A percentile compares a stretch with the other conserved stretches of the same genome.
These are phyloP conservation scores for Ormyrus nitidulus DNA, from an alignment of 2,888 invertebrate genomes.

Conservation along the genomic window DNA sequence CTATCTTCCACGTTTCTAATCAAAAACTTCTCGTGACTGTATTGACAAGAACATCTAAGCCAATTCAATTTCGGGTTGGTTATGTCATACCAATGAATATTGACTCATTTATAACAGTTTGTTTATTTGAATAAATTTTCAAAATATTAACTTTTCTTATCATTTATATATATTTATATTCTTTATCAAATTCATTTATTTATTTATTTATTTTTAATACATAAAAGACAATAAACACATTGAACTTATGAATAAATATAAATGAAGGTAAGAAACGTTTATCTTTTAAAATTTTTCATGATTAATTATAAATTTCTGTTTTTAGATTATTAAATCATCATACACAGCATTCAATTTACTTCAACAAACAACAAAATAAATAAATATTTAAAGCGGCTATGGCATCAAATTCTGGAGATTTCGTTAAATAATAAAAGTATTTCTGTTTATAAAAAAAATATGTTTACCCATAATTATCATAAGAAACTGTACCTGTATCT, in stretches of 20 bases:
- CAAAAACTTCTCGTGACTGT: constrained; percentile 42
- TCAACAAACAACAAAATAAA: constrained; percentile 12
- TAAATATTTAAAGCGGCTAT: too few relatives aligned
- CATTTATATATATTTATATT: neutral
- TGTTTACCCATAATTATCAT: too few relatives aligned
- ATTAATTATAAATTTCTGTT: neutral
- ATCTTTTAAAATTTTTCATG: too few relatives aligned
- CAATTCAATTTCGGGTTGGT: constrained; percentile 29
- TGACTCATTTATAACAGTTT: constrained; percentile 45
- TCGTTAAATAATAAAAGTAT: too few relatives aligned
- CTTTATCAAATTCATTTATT: too few relatives aligned
- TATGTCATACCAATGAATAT: constrained; percentile 32
- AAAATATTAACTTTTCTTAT: neutral
- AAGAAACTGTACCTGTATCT: too few relatives aligned
- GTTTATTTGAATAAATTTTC: neutral
- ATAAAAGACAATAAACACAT: too few relatives aligned
- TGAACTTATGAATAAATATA: too few relatives aligned
- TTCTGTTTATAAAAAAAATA: too few relatives aligned
- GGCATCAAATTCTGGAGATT: too few relatives aligned
- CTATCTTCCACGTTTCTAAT: neutral
- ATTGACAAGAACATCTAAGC: constrained; percentile 33
- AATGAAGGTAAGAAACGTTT: too few relatives aligned
- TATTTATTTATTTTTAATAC: too few relatives aligned
- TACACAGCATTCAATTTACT: constrained; percentile 50
- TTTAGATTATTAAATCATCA: constrained; percentile 48